A percentile compares a stretch with the other conserved stretches of the same genome.
Conservation (phyloP, 2,113 vertebrate species). For the Sinocyclocheilus anophthalmus region DNA sequence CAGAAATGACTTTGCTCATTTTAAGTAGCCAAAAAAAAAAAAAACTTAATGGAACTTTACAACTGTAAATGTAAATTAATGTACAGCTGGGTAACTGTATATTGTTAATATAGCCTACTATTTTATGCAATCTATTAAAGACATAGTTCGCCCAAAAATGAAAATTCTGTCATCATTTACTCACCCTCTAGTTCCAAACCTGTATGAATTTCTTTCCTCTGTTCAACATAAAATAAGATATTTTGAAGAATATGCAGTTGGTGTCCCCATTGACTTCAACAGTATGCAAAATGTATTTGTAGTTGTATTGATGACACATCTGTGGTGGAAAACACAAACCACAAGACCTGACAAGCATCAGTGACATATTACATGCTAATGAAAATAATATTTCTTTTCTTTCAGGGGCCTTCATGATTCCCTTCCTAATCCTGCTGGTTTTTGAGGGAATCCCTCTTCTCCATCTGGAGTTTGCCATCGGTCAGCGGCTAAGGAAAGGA, state of each 20-base stretch:
- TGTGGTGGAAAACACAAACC: background rate
- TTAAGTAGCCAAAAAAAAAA: background rate
- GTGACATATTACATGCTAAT: background rate
- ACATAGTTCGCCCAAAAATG: too few species aligned
- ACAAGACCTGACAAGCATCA: background rate
- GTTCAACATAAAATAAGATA: background rate
- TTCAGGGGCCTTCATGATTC: conserved; percentile 93
- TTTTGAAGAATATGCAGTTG: background rate
- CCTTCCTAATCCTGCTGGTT: conserved; percentile 89
- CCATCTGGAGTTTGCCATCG: conserved; percentile 90
- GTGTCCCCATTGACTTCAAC: too few species aligned
- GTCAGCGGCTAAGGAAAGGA: conserved; percentile 86
- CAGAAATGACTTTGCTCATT: background rate
- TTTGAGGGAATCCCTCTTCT: conserved; percentile 89
- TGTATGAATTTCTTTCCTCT: too few species aligned
- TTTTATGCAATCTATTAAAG: background rate
- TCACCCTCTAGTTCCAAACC: too few species aligned
- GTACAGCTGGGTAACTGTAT: background rate
- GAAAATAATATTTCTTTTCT: background rate
- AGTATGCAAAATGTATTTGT: too few species aligned
- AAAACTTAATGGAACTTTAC: background rate
- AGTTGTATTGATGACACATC: background rate
- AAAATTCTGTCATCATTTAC: too few species aligned
- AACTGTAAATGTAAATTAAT: background rate
- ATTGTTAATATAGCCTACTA: background rate